Percentiles rank a stretch among this genome's conserved stretches.
These are phyloP conservation scores for Xanthostigma xanthostigma DNA, from an alignment of 2,888 invertebrate genomes.

Conservation along the genomic window DNA sequence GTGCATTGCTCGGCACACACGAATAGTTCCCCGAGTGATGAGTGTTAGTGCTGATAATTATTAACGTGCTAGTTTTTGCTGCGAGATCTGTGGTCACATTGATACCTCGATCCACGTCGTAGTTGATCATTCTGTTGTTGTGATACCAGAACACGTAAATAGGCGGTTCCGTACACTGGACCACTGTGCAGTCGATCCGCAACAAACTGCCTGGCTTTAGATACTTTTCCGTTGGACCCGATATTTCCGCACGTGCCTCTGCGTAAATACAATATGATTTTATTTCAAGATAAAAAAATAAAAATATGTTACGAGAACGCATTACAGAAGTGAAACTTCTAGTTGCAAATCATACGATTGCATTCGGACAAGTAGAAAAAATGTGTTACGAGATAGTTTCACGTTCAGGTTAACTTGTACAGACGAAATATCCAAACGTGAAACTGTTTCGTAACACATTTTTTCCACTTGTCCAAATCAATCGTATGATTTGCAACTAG, in stretches of 20 bases:
- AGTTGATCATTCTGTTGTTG: constrained; percentile 85
- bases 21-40: constrained; percentile 79
- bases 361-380: too few species aligned
- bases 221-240: constrained; percentile 73
- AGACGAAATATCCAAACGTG: too few species aligned
- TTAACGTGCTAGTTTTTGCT: constrained; percentile 52
- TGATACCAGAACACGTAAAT: constrained; percentile 79
- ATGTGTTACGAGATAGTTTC: too few species aligned
- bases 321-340: too few species aligned
- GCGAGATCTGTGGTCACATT: constrained; percentile 70
- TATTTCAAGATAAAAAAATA: too few species aligned
- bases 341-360: too few species aligned
- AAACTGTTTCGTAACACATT: too few species aligned
- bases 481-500: too few species aligned
- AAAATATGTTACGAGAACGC: too few species aligned
- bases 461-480: too few species aligned
- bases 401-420: too few species aligned
- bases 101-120: constrained; percentile 71
- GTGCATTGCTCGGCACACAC: constrained; percentile 78
- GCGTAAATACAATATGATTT: constrained; percentile 20
- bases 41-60: constrained; percentile 39
- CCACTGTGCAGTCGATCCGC: constrained; percentile 64
- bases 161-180: constrained; percentile 72
- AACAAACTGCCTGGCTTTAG: constrained; percentile 75
- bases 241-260: constrained; percentile 79